Percentiles rank a stretch among this genome's conserved stretches.
phyloP scores from a whole-genome alignment of 2,888 invertebrate species.

The Blomia tropicalis region DNA sequence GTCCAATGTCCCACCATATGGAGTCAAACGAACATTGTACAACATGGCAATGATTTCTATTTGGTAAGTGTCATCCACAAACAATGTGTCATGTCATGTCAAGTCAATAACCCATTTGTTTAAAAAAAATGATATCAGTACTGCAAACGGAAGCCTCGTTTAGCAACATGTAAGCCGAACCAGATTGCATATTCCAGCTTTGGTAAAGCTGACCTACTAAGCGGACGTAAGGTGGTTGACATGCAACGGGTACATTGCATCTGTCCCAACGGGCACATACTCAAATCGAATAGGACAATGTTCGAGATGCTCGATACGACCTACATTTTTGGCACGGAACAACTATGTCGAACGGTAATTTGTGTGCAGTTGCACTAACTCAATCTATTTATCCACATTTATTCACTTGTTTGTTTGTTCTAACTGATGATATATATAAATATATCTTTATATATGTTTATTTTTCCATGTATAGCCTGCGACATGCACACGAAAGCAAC shows the following conservation, averaged over 20 bases:
- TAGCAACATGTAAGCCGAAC: slow-evolving; percentile 18
- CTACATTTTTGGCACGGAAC: slow-evolving; percentile 9
- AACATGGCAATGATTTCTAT: slow-evolving; percentile 34
- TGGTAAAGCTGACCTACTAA: slow-evolving; percentile 20
- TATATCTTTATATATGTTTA: not conserved
- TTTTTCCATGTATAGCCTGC: slow-evolving; percentile 24
- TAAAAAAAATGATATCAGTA: slow-evolving; percentile 18
- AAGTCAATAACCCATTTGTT: not conserved
- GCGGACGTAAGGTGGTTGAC: slow-evolving; percentile 22
- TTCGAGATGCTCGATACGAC: slow-evolving; percentile 15
- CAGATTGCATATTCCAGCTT: slow-evolving; percentile 24
- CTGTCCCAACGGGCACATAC: slow-evolving; percentile 24
- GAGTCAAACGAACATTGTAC: slow-evolving; percentile 33
- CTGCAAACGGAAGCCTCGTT: slow-evolving; percentile 22
- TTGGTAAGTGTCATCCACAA: slow-evolving; percentile 31
- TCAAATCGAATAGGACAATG: slow-evolving; percentile 21
- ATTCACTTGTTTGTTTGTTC: no score
- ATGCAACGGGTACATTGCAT: slow-evolving; percentile 23
- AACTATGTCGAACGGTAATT: slow-evolving; percentile 1
- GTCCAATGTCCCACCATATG: slow-evolving; percentile 32
- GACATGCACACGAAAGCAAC: slow-evolving; percentile 20
- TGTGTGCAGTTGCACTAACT: not conserved
- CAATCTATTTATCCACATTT: not conserved
- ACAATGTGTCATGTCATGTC: not conserved
- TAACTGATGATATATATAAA: no score